Base-by-base conservation (phyloP, 2,113 vertebrate genomes). In the Sinocyclocheilus grahami region DNA sequence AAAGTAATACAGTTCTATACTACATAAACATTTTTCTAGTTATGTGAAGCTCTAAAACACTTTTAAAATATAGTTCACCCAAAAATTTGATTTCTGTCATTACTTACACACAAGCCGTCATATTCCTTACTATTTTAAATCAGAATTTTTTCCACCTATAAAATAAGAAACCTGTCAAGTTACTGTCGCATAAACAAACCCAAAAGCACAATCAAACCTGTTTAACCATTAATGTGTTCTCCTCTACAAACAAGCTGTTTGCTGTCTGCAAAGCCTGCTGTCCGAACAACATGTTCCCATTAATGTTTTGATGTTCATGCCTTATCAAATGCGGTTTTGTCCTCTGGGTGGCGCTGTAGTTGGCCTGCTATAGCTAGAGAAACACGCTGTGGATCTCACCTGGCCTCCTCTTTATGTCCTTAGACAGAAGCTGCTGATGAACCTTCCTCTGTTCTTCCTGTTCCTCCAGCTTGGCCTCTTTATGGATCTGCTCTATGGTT, bases 401-500 rank as follows among this genome's bases (percentile, higher is more conserved):
- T n/a, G 97, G 93, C 80, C 97, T 97, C 91, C 98, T 96, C 89
- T 98, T 98, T 90, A 88, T 94, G 89, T 95, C 95, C 95, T 99
- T 99, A 92, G 96, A 97, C 94, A 99, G 96, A 86, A 99, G 95
- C 92, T 98, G 97, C 88, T 97, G 98, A 46, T 96, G 95, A 88
- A 99, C 98, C 90, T 98, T 99, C 85, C 97, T 96, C 89, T 99
- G 98, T 71, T 99, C 97, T 89, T 99, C 97, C 84, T 99, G 98
- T 91, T 99, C 98, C 93, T 99, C 98, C 88, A 99, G 97, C 92
- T 99, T 98, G 58, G 98, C 98, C 86, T 99, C 97, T 90, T 99
- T 98, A 90, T 99, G 98, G 91, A 99, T 99, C 94, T 99, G 98
- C 94, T 99, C 97, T 0, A 99, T 98, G 79, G 98, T 99, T 92